Conservation (phyloP, 2,113 vertebrate species). For the Pangasianodon gigas region DNA sequence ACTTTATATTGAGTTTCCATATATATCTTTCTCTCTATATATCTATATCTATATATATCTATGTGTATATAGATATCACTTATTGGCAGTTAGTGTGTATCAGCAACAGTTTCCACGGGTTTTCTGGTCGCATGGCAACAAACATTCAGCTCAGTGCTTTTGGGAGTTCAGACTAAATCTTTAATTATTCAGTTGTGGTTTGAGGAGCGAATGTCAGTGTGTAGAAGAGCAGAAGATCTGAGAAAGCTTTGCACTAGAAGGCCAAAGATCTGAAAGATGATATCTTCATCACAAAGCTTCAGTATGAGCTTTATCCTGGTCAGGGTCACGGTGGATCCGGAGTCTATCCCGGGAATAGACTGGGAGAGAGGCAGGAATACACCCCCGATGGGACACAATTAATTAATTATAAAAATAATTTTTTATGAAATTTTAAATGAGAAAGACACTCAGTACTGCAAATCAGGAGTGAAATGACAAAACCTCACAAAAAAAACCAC, state of each 20-base stretch:
- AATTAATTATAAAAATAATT: too few species aligned
- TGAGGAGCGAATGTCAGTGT: constrained; percentile 2
- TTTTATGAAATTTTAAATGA: too few species aligned
- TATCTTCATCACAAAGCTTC: not conserved
- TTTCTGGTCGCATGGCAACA: constrained; percentile 9
- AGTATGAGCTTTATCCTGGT: not conserved
- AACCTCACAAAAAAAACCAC: too few species aligned
- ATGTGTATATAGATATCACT: not conserved
- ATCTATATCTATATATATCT: too few species aligned
- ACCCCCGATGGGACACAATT: not conserved
- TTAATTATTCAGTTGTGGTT: constrained; percentile 11
- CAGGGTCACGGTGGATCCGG: not conserved
- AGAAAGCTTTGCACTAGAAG: not conserved
- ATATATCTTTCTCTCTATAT: too few species aligned
- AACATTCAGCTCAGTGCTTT: not conserved
- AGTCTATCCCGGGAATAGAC: not conserved
- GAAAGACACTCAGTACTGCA: too few species aligned
- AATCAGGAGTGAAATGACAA: too few species aligned
- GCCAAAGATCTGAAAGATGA: not conserved
- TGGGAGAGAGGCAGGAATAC: not conserved
- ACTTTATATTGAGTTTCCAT: too few species aligned
- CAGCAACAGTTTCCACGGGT: not conserved
- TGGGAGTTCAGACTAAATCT: constrained; percentile 4
- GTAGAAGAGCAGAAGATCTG: not conserved
- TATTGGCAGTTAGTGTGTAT: not conserved